Conservation (phyloP, 2,888 invertebrate genomes). For the Lycaena phlaeas region DNA sequence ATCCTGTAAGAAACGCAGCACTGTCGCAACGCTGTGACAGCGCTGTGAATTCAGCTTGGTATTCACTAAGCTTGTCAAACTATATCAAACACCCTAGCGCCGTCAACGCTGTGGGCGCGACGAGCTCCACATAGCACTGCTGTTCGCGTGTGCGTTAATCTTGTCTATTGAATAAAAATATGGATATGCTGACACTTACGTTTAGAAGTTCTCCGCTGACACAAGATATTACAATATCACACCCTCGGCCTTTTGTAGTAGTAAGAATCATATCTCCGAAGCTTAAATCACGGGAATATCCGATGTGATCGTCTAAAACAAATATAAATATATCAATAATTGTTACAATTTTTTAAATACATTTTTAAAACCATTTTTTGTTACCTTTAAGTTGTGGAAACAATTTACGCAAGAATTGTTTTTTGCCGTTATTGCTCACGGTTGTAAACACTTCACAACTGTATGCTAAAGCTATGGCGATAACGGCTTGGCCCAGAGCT, state of each 20-base stretch:
- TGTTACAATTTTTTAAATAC: constrained; percentile 28
- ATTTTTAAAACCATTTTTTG: constrained; percentile 23
- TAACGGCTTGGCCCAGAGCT: constrained; percentile 4
- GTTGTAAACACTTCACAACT: constrained; percentile 30
- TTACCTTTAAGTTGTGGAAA: constrained; percentile 26
- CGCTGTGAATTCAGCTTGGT: no score
- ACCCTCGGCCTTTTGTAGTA: constrained; percentile 27
- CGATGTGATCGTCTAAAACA: constrained; percentile 39
- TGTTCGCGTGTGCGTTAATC: no score
- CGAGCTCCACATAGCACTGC: no score
- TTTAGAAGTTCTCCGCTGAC: constrained; percentile 32
- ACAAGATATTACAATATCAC: constrained; percentile 32
- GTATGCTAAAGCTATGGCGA: constrained; percentile 1
- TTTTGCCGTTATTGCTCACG: constrained; percentile 31
- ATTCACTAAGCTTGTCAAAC: no score
- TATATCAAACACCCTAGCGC: no score
- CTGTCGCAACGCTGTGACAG: no score
- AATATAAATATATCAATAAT: not conserved
- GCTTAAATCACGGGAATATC: constrained; percentile 34
- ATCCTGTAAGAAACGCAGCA: no score
- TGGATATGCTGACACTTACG: constrained; percentile 27
- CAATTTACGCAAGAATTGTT: constrained; percentile 28
- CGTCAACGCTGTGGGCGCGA: no score
- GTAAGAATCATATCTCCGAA: constrained; percentile 28
- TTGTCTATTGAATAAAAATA: not conserved